Evolutionary conservation across 2,797 vertebrate genomes (phyloP), one percentile per base, ranked within the genome.

Genomic region (Lagodon rhomboides): DNA sequence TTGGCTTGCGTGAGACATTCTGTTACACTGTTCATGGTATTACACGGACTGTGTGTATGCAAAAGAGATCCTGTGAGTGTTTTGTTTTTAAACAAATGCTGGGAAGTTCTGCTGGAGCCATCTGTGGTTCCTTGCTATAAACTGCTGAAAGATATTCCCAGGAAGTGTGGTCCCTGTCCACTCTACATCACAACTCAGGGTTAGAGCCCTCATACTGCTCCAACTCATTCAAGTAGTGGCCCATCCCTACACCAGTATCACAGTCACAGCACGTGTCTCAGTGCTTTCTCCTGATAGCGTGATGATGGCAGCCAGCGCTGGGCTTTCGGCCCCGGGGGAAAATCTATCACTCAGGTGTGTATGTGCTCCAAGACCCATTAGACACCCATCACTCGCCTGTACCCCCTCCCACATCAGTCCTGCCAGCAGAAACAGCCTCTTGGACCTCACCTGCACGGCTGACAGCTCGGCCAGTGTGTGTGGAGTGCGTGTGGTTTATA

Each of bases 391-490:
- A 86, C 75, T 93, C 80, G 18, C 30, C 70, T 68, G 53, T n/a
- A 63, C 47, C 38, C 71, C 49, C 49, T 27, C 77, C 56, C 20
- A 47, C 51, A 65, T 23, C 27, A 47, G 41, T 20, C 44, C 65
- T n/a, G 68, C 63, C 56, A 22, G 58, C 62, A 85, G 44, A 73
- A 66, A 85, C 68, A 69, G 66, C 68, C 63, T 65, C 63, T 79
- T 10, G 23, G 83, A 82, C 70, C 51, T 84, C 92, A 95, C 91
- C 93, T 94, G 89, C 82, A 75, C 78, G 83, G 87, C 86, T 92
- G 89, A 92, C 84, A 91, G 85, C 88, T 89, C 69, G 6, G 75
- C 67, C 65, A 30, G 13, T n/a, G 22, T 65, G 23, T 65, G 49
- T 38, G 51, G 22, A 27, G 27, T 27, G 27, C 11, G 38, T 38